Evolutionary conservation across 2,113 vertebrate genomes (phyloP).

Genomic region (Triplophysa siluroides): DNA sequence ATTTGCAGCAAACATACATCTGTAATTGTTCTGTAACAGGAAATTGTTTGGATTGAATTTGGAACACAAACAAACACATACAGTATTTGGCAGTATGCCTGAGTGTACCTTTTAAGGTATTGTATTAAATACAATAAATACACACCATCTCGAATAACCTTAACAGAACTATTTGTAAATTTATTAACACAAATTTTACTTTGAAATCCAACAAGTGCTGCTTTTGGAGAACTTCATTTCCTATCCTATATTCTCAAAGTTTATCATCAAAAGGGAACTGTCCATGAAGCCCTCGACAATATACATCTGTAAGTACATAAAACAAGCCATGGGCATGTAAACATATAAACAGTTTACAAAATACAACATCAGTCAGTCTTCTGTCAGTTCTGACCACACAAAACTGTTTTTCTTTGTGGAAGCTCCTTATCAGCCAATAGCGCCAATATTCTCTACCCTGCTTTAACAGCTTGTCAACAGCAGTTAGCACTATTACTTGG

Average conservation of each 20-base stretch:
- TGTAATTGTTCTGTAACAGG: neutral
- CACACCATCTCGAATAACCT: constrained; percentile 34
- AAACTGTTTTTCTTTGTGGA: neutral
- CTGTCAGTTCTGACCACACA: constrained; percentile 16
- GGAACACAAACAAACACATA: constrained; percentile 56
- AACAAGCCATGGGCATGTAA: constrained; percentile 63
- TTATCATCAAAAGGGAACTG: constrained; percentile 42
- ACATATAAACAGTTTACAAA: constrained; percentile 71
- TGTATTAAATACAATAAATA: constrained; percentile 42
- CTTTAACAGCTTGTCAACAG: constrained; percentile 58
- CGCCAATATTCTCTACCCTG: constrained; percentile 47
- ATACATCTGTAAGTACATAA: constrained; percentile 69
- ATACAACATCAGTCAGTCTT: constrained; percentile 51
- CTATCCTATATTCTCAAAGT: constrained; percentile 48
- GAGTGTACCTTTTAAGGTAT: constrained; percentile 56
- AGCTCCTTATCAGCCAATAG: neutral
- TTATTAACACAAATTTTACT: constrained; percentile 38
- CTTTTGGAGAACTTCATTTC: constrained; percentile 53
- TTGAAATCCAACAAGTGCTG: constrained; percentile 57
- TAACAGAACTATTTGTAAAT: constrained; percentile 39
- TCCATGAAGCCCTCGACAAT: constrained; percentile 52
- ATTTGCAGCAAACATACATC: constrained; percentile 5
- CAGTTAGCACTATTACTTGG: constrained; percentile 52
- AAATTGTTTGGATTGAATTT: constrained; percentile 32
- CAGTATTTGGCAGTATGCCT: constrained; percentile 52